These are phyloP conservation scores for Loris lydekkerianus DNA, from an alignment of 2,797 vertebrate genomes.

Conservation along the genomic window DNA sequence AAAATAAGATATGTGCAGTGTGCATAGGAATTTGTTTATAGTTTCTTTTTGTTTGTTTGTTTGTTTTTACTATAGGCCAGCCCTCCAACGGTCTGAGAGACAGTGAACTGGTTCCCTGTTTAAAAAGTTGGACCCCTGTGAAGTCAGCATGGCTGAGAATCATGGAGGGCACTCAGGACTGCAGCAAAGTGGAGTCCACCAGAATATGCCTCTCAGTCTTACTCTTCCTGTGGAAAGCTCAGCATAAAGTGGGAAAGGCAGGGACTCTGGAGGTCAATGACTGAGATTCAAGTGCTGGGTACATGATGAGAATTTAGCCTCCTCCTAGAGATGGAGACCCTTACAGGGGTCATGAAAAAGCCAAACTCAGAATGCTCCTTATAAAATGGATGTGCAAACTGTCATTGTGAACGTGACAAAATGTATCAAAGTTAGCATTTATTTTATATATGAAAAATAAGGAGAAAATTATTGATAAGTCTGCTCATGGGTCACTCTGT, in stretches of 20 bases:
- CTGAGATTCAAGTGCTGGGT: background rate
- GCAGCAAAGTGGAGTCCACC: background rate
- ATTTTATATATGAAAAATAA: constrained; percentile 8
- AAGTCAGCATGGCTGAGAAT: background rate
- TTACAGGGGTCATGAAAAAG: background rate
- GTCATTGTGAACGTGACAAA: background rate
- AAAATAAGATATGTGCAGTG: no score
- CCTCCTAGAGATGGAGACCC: background rate
- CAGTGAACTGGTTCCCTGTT: no score
- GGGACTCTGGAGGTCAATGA: background rate
- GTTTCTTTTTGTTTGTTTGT: no score
- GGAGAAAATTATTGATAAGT: background rate
- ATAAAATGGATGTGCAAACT: background rate
- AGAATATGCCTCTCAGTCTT: background rate
- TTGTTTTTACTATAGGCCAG: no score
- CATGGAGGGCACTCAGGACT: accelerated
- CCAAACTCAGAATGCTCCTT: background rate
- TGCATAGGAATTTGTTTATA: no score
- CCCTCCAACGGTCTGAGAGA: no score
- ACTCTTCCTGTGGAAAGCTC: background rate
- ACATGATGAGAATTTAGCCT: background rate
- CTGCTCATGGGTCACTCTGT: background rate
- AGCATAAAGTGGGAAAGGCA: background rate
- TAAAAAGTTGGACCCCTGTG: no score
- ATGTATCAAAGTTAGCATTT: background rate